Evolutionary conservation across 2,797 vertebrate genomes (phyloP).

Genomic region (Bovichtus variegatus): DNA sequence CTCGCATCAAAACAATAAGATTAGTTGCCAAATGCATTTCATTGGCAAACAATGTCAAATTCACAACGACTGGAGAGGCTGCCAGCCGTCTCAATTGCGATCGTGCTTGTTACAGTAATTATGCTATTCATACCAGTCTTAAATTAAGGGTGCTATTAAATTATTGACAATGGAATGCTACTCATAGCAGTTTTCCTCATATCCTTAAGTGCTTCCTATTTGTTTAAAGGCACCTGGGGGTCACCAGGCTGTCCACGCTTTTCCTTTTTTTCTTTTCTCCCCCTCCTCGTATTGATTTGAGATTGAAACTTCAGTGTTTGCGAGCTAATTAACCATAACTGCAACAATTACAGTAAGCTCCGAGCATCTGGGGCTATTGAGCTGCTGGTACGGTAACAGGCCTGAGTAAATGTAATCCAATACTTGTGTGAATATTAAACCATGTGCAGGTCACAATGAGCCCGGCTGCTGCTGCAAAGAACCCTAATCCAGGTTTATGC

Average conservation of each 20-base stretch:
- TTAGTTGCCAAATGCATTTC: constrained; percentile 27
- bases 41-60: constrained; percentile 25
- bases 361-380: constrained; percentile 55
- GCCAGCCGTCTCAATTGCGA: constrained; percentile 19
- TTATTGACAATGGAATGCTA: constrained; percentile 31
- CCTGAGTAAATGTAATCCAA: constrained; percentile 59
- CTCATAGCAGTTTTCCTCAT: constrained; percentile 22
- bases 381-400: constrained; percentile 45
- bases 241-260: constrained; percentile 13
- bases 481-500: constrained; percentile 45
- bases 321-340: constrained; percentile 74
- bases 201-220: constrained; percentile 27
- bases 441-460: constrained; percentile 28
- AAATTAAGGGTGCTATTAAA: constrained; percentile 27
- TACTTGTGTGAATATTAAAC: constrained; percentile 55
- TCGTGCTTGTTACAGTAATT: constrained; percentile 35
- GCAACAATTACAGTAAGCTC: constrained; percentile 71
- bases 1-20: constrained; percentile 19
- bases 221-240: constrained; percentile 49
- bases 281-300: constrained; percentile 59
- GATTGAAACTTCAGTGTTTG: constrained; percentile 65
- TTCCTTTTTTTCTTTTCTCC: not conserved
- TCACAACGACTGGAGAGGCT: constrained; percentile 10
- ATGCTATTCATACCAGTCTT: constrained; percentile 4
- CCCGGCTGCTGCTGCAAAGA: not conserved